phyloP scores from a whole-genome alignment of 2,797 vertebrate species.

The Podarcis siculus region DNA sequence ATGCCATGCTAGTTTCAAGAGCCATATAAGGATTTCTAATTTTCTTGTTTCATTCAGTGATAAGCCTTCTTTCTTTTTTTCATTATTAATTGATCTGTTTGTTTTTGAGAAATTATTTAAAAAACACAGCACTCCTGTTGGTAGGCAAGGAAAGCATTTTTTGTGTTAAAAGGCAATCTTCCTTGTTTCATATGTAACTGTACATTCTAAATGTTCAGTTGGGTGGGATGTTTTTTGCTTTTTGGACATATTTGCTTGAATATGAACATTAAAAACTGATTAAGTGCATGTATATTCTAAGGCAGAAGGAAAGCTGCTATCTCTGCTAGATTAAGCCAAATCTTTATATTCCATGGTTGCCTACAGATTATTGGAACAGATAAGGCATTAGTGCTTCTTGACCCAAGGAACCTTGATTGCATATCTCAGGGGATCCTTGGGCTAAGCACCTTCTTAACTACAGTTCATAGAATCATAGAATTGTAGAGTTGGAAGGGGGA shows the following conservation, averaged over 20 bases:
- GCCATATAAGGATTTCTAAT: not conserved
- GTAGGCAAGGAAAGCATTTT: conserved; percentile 16
- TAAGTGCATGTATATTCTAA: conserved; percentile 46
- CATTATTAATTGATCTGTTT: not conserved
- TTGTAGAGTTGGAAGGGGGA: too few species aligned
- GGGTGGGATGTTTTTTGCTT: not conserved
- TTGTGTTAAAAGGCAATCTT: conserved; percentile 22
- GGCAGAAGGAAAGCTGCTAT: not conserved
- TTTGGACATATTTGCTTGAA: conserved; percentile 8
- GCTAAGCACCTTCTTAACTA: not conserved
- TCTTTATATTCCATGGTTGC: not conserved
- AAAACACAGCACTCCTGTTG: not conserved
- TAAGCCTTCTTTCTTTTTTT: not conserved
- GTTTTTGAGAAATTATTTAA: not conserved
- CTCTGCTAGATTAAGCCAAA: not conserved
- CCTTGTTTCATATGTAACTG: not conserved
- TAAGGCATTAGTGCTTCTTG: not conserved
- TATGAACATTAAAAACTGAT: conserved; percentile 24
- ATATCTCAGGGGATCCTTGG: fast-evolving
- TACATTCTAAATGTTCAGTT: not conserved
- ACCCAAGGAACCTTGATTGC: conserved; percentile 21
- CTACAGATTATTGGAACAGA: conserved; percentile 34
- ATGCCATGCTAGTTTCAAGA: not conserved
- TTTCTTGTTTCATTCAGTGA: not conserved
- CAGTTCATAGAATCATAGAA: not conserved